phyloP scores from a whole-genome alignment of 2,113 vertebrate species.

The Ramphastos sulfuratus region DNA sequence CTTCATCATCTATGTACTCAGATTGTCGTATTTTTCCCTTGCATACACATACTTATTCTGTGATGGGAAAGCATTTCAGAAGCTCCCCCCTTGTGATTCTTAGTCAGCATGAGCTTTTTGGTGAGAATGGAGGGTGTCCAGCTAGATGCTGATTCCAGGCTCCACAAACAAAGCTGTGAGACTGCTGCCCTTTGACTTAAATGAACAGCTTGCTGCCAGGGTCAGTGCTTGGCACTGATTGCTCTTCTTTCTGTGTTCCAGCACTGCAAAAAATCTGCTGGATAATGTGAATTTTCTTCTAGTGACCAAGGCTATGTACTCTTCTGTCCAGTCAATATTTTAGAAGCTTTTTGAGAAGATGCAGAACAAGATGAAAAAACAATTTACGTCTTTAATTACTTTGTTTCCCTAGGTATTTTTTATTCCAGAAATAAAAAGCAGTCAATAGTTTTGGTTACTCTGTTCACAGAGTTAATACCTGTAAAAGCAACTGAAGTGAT shows the following conservation, averaged over 20 bases:
- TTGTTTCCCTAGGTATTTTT: neutral
- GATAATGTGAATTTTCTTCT: neutral
- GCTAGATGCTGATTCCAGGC: neutral
- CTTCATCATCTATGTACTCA: neutral
- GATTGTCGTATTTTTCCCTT: neutral
- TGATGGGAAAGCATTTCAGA: neutral
- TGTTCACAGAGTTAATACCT: neutral
- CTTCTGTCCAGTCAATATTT: neutral
- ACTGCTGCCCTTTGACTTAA: constrained; percentile 8
- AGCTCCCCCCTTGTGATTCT: neutral
- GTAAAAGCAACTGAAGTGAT: neutral
- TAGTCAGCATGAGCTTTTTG: neutral
- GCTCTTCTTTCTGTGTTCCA: neutral
- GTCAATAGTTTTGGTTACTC: neutral
- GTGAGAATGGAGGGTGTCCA: neutral
- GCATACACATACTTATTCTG: neutral
- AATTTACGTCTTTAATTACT: neutral
- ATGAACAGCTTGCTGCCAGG: neutral
- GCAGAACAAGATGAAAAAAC: neutral
- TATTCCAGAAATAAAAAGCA: neutral
- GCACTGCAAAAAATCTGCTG: neutral
- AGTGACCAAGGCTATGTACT: neutral
- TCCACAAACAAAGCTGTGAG: neutral
- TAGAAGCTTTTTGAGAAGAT: neutral
- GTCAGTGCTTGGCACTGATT: neutral